Evolutionary conservation across 2,888 invertebrate genomes (phyloP).

Genomic region (Tuta absoluta): DNA sequence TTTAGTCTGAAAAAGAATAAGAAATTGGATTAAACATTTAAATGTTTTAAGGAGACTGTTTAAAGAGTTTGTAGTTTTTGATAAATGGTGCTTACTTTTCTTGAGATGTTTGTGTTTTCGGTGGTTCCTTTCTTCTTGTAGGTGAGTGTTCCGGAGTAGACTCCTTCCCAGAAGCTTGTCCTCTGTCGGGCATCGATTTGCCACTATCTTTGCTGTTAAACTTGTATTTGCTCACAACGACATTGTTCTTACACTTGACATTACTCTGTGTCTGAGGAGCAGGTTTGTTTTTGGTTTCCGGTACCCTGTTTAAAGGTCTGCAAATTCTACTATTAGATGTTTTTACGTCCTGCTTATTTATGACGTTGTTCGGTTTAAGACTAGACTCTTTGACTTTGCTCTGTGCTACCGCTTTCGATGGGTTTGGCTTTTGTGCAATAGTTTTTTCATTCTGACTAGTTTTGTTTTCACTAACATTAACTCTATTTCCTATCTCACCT

Average conservation of each 20-base stretch:
- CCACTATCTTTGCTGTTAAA: conserved; percentile 58
- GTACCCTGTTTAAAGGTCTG: conserved; percentile 58
- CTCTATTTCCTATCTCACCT: conserved; percentile 72
- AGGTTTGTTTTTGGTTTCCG: conserved; percentile 59
- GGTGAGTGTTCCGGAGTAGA: conserved; percentile 83
- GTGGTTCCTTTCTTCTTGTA: conserved; percentile 60
- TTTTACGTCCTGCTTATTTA: conserved; percentile 50
- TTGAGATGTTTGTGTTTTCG: conserved; percentile 41
- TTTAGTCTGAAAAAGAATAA: conserved; percentile 43
- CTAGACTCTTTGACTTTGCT: conserved; percentile 78
- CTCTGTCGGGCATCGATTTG: conserved; percentile 70
- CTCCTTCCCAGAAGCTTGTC: conserved; percentile 83
- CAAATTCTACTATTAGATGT: conserved; percentile 47
- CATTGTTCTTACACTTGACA: conserved; percentile 41
- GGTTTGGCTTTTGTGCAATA: conserved; percentile 63
- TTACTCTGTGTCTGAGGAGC: conserved; percentile 48
- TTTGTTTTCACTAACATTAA: conserved; percentile 73
- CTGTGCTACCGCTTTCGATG: conserved; percentile 67
- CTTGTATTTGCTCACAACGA: conserved; percentile 54
- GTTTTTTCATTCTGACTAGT: conserved; percentile 72
- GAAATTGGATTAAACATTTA: not conserved
- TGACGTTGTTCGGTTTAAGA: conserved; percentile 57
- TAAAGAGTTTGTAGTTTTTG: not conserved
- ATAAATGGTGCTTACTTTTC: conserved; percentile 57
- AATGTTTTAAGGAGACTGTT: not conserved